Percentiles rank a stretch among this genome's conserved stretches.
Conservation (phyloP, 2,113 vertebrate species). For the Gobio gobio region DNA sequence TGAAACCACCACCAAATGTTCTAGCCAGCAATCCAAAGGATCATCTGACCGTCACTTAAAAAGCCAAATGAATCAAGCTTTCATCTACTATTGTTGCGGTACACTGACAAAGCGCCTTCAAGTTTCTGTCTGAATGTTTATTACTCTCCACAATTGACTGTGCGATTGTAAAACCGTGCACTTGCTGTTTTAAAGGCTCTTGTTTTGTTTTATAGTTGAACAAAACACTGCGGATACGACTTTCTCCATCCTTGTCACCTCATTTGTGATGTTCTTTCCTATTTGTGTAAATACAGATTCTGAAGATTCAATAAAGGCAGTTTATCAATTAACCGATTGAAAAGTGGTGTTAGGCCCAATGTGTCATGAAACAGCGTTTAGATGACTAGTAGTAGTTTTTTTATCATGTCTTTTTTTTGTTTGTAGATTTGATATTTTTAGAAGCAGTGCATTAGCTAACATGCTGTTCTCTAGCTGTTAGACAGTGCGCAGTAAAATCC, state of each 20-base stretch:
- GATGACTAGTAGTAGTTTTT: background rate
- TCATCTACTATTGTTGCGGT: background rate
- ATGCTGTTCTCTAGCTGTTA: background rate
- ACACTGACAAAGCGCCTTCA: slow-evolving; percentile 11
- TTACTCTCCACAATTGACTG: slow-evolving; percentile 12
- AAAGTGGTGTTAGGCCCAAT: background rate
- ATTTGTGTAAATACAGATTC: slow-evolving; percentile 9
- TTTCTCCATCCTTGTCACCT: background rate
- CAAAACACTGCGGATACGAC: background rate
- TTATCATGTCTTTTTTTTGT: no score
- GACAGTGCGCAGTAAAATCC: background rate
- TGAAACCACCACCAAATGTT: background rate
- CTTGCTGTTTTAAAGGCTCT: slow-evolving; percentile 28
- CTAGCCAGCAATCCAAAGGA: slow-evolving; percentile 64
- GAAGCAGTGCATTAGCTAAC: background rate
- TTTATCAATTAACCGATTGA: background rate
- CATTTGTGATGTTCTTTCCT: slow-evolving; percentile 10
- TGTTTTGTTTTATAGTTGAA: slow-evolving; percentile 34
- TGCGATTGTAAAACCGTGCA: slow-evolving; percentile 26
- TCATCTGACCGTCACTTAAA: slow-evolving; percentile 66
- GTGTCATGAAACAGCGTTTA: background rate
- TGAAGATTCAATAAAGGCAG: background rate
- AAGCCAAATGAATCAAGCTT: slow-evolving; percentile 32
- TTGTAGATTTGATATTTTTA: background rate
- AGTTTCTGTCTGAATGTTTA: slow-evolving; percentile 30